Base-by-base conservation (phyloP, 2,113 vertebrate species). In the Podarcis cretensis region DNA sequence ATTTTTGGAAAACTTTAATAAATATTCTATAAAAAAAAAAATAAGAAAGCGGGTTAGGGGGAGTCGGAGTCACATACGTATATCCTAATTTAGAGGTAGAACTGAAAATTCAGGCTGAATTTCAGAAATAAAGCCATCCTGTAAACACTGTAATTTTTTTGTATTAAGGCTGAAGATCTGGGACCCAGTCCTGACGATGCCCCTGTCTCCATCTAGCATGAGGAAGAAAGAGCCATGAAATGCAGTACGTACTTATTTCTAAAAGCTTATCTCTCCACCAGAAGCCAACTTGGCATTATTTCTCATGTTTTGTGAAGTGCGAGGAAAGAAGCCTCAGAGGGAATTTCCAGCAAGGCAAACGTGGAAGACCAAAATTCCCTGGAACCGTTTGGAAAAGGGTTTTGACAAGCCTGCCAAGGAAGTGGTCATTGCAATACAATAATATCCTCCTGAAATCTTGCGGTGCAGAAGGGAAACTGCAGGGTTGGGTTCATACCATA, bases 361-460 rank as follows among this genome's bases (percentile, higher is more conserved):
- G n/a, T n/a, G n/a, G n/a, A n/a, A 83, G 32, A 7, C 65, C 54
- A 80, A 71, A 77, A 88, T 54, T 66, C 81, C 87, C 37, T 43
- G 35, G 59, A 83, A 77, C 57, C 21, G 4, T 68, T 83, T 75
- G 79, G 73, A 16, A 83, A 75, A 83, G 71, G 48, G 27, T 43
- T 88, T 82, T 40, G 4, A 66, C 20, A 30, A 76, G 73, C 30
- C 14, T 83, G 40, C 81, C 63, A 88, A 88, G 81, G 81, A 83
- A 83, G 73, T 83, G 81, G 73, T 68, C 12, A 43, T 40, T 63
- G n/a, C 30, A 83, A 37, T 88, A 66, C 30, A 83, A 54, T 88
- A 76, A 48, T n/a, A 48, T 88, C 73, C 63, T 27, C 59, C 40
- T 76, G 57, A 76, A 83, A 88, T 83, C 71, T 25, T 88, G 81